Base-by-base conservation (phyloP, 2,797 vertebrate species). In the Sternarchorhynchus goeldii region DNA sequence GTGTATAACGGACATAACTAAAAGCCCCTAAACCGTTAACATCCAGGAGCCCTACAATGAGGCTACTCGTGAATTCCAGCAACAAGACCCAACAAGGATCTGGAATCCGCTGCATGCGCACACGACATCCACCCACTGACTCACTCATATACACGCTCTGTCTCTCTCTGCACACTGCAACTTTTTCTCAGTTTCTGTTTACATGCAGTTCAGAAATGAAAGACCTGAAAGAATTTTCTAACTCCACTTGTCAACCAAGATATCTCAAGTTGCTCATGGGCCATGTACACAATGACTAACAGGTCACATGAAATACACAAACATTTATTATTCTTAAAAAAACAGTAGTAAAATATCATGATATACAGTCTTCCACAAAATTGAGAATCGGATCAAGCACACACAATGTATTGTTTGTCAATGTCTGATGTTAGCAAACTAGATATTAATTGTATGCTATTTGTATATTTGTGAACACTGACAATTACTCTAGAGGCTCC, bases 71-170 rank as follows among this genome's bases (percentile, higher is more conserved):
- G 82, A 91, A 94, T 91, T 93, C 92, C 86, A 89, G 25, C 81
- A 84, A 93, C 93, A 94, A 93, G 93, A 93, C 91, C 84, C 70
- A 77, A 94, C 93, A 93, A 82, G 85, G 89, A 85, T 83, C 90
- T 89, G 90, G 92, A 94, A 93, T 94, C 86, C 20, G 20, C 84
- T 84, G 79, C 87, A 83, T 88, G 87, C 60, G 14, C 75, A 72
- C 64, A 50, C 88, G 87, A 64, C 66, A 56, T 56, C 29, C 80
- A 73, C 80, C 79, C 84, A 77, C 73, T 79, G 41, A 73, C 77
- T 53, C 17, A 25, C 31, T 34, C 5, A 56, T 55, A 60, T 58
- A 57, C 34, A 14, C 25, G 12, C 25, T 53, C 55, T 21, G 10
- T 67, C 17, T 21, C 12, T 53, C 29, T 73, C 45, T 50, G 45